These are phyloP conservation scores for Gobio gobio DNA, from an alignment of 2,113 vertebrate species.

Conservation along the genomic window DNA sequence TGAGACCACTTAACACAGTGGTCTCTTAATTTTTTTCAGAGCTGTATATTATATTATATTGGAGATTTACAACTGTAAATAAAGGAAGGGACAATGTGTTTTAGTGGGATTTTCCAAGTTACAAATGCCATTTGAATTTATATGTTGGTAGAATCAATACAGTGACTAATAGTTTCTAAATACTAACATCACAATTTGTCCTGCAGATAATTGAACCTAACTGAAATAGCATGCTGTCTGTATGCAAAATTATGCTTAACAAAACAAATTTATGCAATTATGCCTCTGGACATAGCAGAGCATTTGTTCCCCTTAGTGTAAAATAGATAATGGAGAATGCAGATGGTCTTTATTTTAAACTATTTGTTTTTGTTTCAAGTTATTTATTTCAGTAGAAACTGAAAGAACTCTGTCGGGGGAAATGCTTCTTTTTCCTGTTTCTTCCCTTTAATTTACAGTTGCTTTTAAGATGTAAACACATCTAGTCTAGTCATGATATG, in stretches of 20 bases:
- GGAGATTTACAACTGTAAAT: background rate
- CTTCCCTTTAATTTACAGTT: background rate
- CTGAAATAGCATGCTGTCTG: background rate
- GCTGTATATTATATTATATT: background rate
- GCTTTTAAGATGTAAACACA: background rate
- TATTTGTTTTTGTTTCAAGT: background rate
- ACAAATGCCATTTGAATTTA: background rate
- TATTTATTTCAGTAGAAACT: background rate
- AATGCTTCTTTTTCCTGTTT: background rate
- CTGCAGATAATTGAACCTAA: background rate
- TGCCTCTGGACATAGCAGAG: background rate
- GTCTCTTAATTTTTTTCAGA: too few species aligned
- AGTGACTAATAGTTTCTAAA: conserved; percentile 21
- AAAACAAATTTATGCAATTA: background rate
- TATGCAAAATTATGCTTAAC: background rate
- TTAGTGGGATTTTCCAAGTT: background rate
- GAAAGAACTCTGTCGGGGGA: background rate
- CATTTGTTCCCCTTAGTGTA: background rate
- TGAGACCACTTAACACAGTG: too few species aligned
- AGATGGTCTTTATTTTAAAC: background rate
- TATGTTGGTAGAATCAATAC: background rate
- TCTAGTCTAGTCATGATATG: background rate
- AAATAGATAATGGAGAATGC: background rate
- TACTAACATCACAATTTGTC: background rate
- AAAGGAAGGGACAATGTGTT: background rate